Percentiles rank a stretch among this genome's conserved stretches.
phyloP scores from a whole-genome alignment of 1,140 invertebrate species.

The Penaeus chinensis region DNA sequence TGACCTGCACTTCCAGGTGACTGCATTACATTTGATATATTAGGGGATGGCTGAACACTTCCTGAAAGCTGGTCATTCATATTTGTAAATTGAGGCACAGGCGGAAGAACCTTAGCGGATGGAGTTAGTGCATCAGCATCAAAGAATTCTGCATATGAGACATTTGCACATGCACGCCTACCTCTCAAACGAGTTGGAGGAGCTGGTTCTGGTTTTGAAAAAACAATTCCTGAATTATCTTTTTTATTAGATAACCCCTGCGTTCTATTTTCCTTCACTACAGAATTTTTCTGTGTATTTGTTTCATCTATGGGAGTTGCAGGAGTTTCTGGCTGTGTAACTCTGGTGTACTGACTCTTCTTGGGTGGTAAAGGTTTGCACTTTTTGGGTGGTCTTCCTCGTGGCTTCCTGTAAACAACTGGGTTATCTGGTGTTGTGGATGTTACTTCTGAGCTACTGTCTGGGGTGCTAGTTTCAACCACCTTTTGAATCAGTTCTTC shows the following conservation, averaged over 20 bases:
- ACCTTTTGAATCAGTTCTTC: slow-evolving; percentile 24
- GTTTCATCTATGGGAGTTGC: background rate
- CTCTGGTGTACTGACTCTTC: slow-evolving; percentile 10
- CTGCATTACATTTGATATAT: background rate
- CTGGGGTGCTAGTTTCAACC: slow-evolving; percentile 17
- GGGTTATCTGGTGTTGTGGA: slow-evolving; percentile 43
- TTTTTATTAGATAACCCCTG: no score
- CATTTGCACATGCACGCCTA: slow-evolving; percentile 24
- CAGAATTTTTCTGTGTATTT: background rate
- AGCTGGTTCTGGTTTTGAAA: background rate
- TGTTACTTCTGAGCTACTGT: slow-evolving; percentile 54
- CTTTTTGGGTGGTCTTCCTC: background rate
- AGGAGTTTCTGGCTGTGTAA: background rate
- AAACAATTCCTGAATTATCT: no score
- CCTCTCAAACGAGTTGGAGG: background rate
- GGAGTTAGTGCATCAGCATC: slow-evolving; percentile 24
- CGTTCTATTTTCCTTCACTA: no score
- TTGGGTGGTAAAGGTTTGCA: background rate
- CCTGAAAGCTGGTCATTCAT: slow-evolving; percentile 12
- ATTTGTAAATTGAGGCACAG: background rate
- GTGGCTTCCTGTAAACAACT: background rate
- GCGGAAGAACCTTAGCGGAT: background rate
- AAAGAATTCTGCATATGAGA: slow-evolving; percentile 40
- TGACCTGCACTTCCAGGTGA: background rate
- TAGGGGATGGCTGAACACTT: background rate